Conservation (phyloP, 2,113 vertebrate species). For the Struthidea cinerea region DNA sequence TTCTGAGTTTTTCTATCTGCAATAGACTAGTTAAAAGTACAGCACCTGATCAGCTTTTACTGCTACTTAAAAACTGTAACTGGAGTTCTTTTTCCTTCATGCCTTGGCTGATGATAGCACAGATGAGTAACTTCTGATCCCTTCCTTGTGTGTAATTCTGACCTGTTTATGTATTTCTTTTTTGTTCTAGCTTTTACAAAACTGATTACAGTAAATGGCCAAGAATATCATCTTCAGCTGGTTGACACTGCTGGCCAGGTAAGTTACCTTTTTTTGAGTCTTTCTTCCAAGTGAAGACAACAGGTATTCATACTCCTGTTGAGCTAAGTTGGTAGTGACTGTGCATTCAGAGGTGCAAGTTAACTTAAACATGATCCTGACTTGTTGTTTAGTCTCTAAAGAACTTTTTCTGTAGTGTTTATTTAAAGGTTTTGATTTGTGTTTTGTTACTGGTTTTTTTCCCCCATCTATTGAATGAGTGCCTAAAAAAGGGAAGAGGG, state of each 20-base stretch:
- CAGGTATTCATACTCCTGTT: neutral
- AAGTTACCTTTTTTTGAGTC: slow-evolving; percentile 14
- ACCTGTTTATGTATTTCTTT: neutral
- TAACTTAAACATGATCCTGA: neutral
- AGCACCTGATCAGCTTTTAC: neutral
- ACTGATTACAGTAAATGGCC: slow-evolving; percentile 97
- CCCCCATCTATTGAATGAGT: neutral
- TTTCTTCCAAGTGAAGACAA: neutral
- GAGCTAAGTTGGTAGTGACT: neutral
- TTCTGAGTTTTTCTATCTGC: neutral
- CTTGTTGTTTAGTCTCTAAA: neutral
- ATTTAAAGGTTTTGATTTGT: neutral
- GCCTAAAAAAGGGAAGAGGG: neutral
- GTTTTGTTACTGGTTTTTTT: neutral
- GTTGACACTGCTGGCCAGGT: slow-evolving; percentile 98
- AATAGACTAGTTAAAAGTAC: neutral
- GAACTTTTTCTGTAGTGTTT: neutral
- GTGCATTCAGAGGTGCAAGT: neutral
- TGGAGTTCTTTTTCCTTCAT: neutral
- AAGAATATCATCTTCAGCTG: slow-evolving; percentile 97
- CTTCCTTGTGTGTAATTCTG: neutral
- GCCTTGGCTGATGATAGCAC: neutral
- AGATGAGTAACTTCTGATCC: neutral
- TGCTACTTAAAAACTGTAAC: neutral
- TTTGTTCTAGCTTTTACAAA: slow-evolving; percentile 90